A percentile compares a stretch with the other conserved stretches of the same genome.
Evolutionary conservation across 2,113 vertebrate species (phyloP).

Genomic region (Odocoileus virginianus): DNA sequence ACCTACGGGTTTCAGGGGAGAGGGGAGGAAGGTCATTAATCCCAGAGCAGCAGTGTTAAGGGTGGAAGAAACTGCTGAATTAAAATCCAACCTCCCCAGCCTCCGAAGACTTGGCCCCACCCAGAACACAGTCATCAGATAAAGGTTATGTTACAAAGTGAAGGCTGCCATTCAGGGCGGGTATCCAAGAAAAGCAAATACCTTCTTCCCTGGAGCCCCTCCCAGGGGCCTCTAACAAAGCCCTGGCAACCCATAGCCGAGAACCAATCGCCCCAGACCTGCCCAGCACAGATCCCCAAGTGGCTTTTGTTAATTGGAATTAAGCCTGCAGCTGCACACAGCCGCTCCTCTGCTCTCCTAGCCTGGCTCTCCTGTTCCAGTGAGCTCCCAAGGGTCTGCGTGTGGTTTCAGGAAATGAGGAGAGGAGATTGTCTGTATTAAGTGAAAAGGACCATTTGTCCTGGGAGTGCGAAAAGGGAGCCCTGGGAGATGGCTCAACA

Average conservation of each 20-base stretch:
- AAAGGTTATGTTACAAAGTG: not conserved
- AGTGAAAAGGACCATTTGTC: not conserved
- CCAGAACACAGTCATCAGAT: not conserved
- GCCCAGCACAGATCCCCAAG: not conserved
- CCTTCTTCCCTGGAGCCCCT: constrained; percentile 2
- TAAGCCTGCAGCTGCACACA: constrained; percentile 2
- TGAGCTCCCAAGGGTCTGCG: not conserved
- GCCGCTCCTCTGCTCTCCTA: not conserved
- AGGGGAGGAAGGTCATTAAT: not conserved
- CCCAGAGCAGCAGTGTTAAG: not conserved
- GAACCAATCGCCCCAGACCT: not conserved
- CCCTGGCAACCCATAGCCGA: not conserved
- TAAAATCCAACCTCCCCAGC: not conserved
- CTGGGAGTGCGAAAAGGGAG: not conserved
- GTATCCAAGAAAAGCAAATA: constrained; percentile 52
- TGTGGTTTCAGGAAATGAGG: constrained; percentile 2
- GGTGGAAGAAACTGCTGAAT: not conserved
- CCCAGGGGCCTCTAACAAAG: constrained; percentile 9
- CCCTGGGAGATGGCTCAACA: not conserved
- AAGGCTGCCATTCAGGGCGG: constrained; percentile 50
- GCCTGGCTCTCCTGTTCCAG: not conserved
- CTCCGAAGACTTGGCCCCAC: not conserved
- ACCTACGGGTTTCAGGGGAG: not conserved
- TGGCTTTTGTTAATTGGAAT: constrained; percentile 54
- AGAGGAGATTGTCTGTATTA: not conserved